Conservation (phyloP, 53 echinoderm and acorn worm genomes). For the Luidia sarsii region DNA sequence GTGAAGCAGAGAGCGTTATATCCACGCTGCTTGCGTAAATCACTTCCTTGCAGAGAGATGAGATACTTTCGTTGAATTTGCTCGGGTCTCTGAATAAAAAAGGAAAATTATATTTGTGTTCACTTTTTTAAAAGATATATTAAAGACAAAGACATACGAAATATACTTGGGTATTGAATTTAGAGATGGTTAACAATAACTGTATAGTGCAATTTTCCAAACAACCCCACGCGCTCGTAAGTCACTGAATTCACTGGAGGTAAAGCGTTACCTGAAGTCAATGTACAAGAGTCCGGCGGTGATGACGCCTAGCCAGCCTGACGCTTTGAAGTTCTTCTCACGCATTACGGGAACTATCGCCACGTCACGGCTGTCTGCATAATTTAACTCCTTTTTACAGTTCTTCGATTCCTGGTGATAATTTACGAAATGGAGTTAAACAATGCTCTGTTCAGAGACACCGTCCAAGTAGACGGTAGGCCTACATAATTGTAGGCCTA, state of each 20-base stretch:
- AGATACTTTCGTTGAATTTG: background rate
- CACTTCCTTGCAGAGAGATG: background rate
- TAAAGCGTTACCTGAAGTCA: constrained; percentile 1
- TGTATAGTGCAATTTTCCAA: no score
- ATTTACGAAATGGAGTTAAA: background rate
- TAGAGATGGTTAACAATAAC: no score
- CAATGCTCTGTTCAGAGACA: background rate
- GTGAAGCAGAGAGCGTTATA: background rate
- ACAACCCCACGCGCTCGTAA: background rate
- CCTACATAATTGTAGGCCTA: no score
- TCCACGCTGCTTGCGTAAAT: background rate
- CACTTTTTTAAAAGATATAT: no score
- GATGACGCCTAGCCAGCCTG: constrained; percentile 22
- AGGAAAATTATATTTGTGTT: no score
- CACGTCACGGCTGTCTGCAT: background rate
- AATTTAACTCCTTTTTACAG: constrained; percentile 29
- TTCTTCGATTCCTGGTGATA: constrained; percentile 11
- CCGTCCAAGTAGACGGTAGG: background rate
- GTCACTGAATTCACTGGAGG: background rate
- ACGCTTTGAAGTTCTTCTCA: constrained; percentile 14
- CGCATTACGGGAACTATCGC: constrained; percentile 7
- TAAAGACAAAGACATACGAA: no score
- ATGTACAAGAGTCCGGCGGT: constrained; percentile 12
- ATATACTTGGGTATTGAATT: no score
- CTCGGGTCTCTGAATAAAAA: background rate